Conservation (phyloP, 2,797 vertebrate species). For the Simalia tracyae region DNA sequence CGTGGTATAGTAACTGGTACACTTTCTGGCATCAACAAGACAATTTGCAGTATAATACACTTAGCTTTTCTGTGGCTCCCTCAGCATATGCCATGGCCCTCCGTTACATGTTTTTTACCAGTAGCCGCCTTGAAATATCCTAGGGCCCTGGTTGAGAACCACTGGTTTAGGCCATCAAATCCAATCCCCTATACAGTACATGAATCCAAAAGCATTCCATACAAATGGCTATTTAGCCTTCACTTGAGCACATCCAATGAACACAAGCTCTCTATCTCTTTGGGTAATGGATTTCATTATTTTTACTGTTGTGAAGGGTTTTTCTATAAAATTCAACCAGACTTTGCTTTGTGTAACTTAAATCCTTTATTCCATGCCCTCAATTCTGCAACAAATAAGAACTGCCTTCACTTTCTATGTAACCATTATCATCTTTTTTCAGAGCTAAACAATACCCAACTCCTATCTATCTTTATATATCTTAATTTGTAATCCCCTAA, state of each 20-base stretch:
- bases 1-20: no score
- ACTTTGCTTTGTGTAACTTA: not conserved
- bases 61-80: no score
- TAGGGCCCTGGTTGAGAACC: not conserved
- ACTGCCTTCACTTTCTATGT: not conserved
- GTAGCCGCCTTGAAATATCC: no score
- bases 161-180: not conserved
- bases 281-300: not conserved
- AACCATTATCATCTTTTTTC: not conserved
- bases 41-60: no score
- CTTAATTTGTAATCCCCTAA: not conserved
- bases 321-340: not conserved
- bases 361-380: not conserved
- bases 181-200: not conserved
- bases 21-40: no score
- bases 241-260: not conserved
- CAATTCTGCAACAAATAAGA: not conserved
- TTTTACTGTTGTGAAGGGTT: not conserved
- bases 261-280: not conserved
- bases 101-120: no score
- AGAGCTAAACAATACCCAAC: not conserved
- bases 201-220: not conserved
- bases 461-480: not conserved
- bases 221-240: not conserved
- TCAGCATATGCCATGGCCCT: no score